These are phyloP conservation scores for Heliconius charithonia DNA, from an alignment of 2,888 invertebrate species.

Conservation along the genomic window DNA sequence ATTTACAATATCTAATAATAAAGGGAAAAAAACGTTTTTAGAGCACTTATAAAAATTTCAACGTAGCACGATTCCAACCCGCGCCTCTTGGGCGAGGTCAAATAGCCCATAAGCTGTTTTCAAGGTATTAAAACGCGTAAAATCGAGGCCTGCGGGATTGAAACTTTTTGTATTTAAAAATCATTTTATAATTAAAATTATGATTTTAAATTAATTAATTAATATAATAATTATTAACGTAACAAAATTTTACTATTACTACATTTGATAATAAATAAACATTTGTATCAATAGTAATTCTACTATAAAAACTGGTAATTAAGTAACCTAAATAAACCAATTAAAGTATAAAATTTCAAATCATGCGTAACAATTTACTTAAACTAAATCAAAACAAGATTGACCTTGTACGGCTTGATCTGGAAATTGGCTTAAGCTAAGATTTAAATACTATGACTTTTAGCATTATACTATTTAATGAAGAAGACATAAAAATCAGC, in stretches of 20 bases:
- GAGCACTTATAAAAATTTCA: too few species aligned
- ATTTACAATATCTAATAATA: conserved; percentile 5
- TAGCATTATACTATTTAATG: background rate
- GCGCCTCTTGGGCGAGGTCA: too few species aligned
- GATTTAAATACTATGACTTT: conserved; percentile 1
- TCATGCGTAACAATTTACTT: conserved; percentile 1
- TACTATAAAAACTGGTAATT: background rate
- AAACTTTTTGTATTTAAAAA: background rate
- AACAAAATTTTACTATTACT: background rate
- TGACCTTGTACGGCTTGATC: conserved; percentile 23
- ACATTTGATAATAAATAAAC: background rate
- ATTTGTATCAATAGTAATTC: background rate
- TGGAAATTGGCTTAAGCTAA: conserved; percentile 28
- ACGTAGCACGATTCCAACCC: too few species aligned
- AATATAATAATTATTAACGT: too few species aligned
- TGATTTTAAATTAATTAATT: too few species aligned
- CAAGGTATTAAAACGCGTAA: too few species aligned
- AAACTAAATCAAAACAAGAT: conserved; percentile 21
- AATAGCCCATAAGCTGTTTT: too few species aligned
- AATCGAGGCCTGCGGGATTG: too few species aligned
- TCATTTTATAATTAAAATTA: background rate
- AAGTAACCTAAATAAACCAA: background rate
- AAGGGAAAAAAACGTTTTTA: too few species aligned
- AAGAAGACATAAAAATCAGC: background rate
- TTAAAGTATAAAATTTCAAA: background rate